Percentiles rank a stretch among this genome's conserved stretches.
Conservation (phyloP, 2,888 invertebrate genomes). For the Timema podura region DNA sequence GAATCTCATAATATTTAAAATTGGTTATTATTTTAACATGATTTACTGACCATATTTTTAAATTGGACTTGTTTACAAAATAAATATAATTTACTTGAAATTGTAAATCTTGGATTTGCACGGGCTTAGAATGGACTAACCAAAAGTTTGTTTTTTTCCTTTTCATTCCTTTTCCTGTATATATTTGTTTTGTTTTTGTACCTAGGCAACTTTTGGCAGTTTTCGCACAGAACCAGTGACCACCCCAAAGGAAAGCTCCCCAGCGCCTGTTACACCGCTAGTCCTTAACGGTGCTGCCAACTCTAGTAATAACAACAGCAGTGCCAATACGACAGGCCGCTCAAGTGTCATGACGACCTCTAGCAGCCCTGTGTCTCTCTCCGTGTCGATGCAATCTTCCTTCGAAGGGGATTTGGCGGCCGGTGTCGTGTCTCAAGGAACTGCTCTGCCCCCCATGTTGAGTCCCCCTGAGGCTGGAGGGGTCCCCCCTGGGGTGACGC, state of each 20-base stretch:
- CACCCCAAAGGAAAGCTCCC: slow-evolving; percentile 49
- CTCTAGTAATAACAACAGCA: not conserved
- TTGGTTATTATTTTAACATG: too few species aligned
- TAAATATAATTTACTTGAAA: too few species aligned
- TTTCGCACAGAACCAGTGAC: slow-evolving; percentile 61
- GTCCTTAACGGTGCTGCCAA: slow-evolving; percentile 40
- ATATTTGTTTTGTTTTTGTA: slow-evolving; percentile 17
- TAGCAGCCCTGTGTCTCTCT: slow-evolving; percentile 64
- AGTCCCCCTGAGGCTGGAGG: slow-evolving; percentile 39
- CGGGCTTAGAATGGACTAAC: too few species aligned
- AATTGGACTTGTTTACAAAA: too few species aligned
- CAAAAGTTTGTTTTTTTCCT: too few species aligned
- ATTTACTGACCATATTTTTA: too few species aligned
- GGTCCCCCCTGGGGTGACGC: slow-evolving; percentile 38
- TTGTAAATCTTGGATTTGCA: too few species aligned
- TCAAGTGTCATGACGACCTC: slow-evolving; percentile 57
- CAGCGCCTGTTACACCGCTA: slow-evolving; percentile 48
- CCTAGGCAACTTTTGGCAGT: slow-evolving; percentile 65
- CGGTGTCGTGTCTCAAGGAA: slow-evolving; percentile 43
- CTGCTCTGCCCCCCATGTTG: slow-evolving; percentile 43
- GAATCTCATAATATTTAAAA: too few species aligned
- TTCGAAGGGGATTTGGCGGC: slow-evolving; percentile 67
- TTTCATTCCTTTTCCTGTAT: not conserved
- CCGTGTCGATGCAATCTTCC: slow-evolving; percentile 68
- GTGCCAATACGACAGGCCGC: slow-evolving; percentile 15